Base-by-base conservation (phyloP, 1,140 invertebrate genomes). In the Pseudobourletiella spinata region DNA sequence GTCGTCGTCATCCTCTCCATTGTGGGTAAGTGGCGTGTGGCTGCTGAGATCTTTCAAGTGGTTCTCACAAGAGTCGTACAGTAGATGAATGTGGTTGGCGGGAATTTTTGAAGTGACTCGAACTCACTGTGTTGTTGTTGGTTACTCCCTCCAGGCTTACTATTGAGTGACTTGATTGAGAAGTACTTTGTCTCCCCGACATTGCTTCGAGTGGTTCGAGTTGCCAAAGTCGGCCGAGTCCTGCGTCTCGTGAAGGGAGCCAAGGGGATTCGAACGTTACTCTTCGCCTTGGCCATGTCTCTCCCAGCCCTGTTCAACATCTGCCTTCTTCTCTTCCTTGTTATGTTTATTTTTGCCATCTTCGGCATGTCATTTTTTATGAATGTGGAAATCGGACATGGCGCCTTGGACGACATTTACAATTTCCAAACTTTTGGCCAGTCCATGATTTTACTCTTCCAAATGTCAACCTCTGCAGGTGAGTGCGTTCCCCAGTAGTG, bases 341-440 rank as follows among this genome's bases (percentile, higher is more conserved):
- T 98, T 70, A 97, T 98, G 91, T 98, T 98, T 79, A 98, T 98
- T 77, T 98, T 97, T 76, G 93, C 94, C 70, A 63, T 68, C 73
- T 97, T 98, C 76, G 95, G 95, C 63, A 98, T 98, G 95, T 96
- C 92, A 48, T 98, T 98, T 82, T 98, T 98, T 79, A 96, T 95
- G 91, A 87, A 95, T 77, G 93, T 97, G 57, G 94, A 93, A 76
- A 83, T 89, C 73, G 28, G 28, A 28, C 70, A 72, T 6, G 89
- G 87, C 70, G 94, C 93, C 48, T 80, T 98, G 61, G 94, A 97
- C 74, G 91, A 95, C 74, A 91, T 94, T 54, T 98, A 96, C 80
- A 98, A 98, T 78, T 98, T 98, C 78, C 90, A 94, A 76, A 98
- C 95, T n/a, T 98, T 98, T 76, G 88, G 89, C 71, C 88, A 95